Evolutionary conservation across 2,888 invertebrate species (phyloP), one percentile per base, ranked within the genome.

Genomic region (Plagiodera versicolora): DNA sequence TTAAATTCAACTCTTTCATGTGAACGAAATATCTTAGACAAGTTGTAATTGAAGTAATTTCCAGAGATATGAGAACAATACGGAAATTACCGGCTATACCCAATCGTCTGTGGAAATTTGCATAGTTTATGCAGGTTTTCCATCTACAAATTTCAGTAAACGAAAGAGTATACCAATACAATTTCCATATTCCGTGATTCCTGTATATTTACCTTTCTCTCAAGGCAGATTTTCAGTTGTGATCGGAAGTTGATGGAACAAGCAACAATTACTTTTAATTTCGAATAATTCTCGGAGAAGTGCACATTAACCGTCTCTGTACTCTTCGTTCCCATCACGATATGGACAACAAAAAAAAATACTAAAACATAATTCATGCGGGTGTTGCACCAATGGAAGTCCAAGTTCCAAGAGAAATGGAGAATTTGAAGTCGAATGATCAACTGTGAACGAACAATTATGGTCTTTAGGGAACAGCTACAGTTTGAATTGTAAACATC

Each of bases 181-280:
- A 71, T 72, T 70, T 70, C 65, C 66, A 68, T 70, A 70, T 73
- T 70, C 63, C 71, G 72, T 72, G 71, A 68, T 69, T 62, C 54
- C 53, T 55, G 28, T 56, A 32, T 57, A 62, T 70, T 69, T 67
- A 61, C 61, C 53, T 48, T 55, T 56, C 56, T 39, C 57, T 61
- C 69, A 67, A 71, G 67, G 70, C 50, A 44, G 49, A 66, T 69
- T 71, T 72, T 68, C 65, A 67, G 52, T 51, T 58, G 59, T 67
- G 58, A 66, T 67, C 72, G 70, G 64, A 68, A 69, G 67, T 68
- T 72, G 75, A 76, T 74, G 76, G 75, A 72, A 76, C 70, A 55
- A 63, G 65, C 63, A 64, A 70, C 74, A 76, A 78, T 78, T 78
- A 77, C 64, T 68, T 66, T 70, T 76, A 74, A 77, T 77, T 76